phyloP scores from a whole-genome alignment of 2,888 invertebrate species.

The Dryomyza anilis region DNA sequence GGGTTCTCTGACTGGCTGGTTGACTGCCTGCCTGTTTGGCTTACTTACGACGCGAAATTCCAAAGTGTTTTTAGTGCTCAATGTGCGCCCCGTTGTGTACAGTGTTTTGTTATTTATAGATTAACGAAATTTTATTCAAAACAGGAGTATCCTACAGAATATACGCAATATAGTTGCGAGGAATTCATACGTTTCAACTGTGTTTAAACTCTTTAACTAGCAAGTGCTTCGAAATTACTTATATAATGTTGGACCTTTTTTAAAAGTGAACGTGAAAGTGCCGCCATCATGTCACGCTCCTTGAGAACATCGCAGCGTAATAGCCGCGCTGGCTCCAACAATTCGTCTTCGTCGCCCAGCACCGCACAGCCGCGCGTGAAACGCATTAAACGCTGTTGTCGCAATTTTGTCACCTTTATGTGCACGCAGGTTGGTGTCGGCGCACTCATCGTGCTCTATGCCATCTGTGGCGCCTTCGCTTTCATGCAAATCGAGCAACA shows the following conservation, averaged over 20 bases:
- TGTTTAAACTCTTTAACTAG: too few species aligned
- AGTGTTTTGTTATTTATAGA: constrained; percentile 15
- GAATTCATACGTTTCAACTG: too few species aligned
- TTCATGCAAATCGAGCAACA: constrained; percentile 80
- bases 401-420: constrained; percentile 88
- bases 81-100: constrained; percentile 10
- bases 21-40: too few species aligned
- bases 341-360: constrained; percentile 69
- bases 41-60: too few species aligned
- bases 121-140: not conserved
- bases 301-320: constrained; percentile 30
- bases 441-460: constrained; percentile 84
- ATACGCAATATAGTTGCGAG: not conserved
- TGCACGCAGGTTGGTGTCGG: constrained; percentile 92
- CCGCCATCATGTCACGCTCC: constrained; percentile 32
- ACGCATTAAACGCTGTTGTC: constrained; percentile 82
- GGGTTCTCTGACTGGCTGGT: not conserved
- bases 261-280: not conserved
- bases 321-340: constrained; percentile 29
- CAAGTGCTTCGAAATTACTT: too few species aligned
- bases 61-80: not conserved
- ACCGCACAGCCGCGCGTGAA: constrained; percentile 75
- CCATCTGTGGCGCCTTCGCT: constrained; percentile 81
- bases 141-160: not conserved
- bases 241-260: not conserved